Evolutionary conservation across 2,797 vertebrate genomes (phyloP), one percentile per base, ranked within the genome.

Genomic region (Tinamus major): DNA sequence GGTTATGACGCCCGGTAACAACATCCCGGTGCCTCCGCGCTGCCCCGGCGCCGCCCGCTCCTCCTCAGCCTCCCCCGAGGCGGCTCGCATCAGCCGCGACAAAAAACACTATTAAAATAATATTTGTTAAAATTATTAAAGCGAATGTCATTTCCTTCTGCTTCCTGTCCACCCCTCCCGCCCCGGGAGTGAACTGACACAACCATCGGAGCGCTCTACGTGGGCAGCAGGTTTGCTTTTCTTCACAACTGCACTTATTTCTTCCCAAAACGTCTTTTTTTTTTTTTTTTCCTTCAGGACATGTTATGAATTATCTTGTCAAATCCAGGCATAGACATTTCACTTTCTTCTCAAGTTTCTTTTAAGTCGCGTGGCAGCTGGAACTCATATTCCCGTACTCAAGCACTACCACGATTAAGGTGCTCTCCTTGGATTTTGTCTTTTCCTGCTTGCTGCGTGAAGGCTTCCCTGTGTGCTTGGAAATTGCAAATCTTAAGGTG

Each of bases 121-220:
- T 42, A 42, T 15, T 15, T 42, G 15, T 42, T 42, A 42, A 11
- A 15, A 42, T 14, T 42, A 42, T 42, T 42, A 42, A 42, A 42
- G 15, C 14, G 55, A 39, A 44, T 39, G 27, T 44, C 46, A 9
- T 21, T 18, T 11, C 44, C 6, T 6, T 19, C n/a, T 31, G 1
- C 21, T 71, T 55, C 76, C 71, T 26, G 56, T 46, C 31, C 35
- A 14, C 35, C 13, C 26, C 31, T 8, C 27, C 14, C 42, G 35
- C 13, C n/a, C 55, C 31, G 63, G 56, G 19, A 13, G 7, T 5
- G 61, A 48, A 5, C 29, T 15, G 29, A 26, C 31, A 13, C 29
- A 1, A 41, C 63, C 37, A 2, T 13, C 15, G 1, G 39, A 24
- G 2, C 10, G 0, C 26, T 46, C 33, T 12, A 8, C 10, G 0